Evolutionary conservation across 2,113 vertebrate genomes (phyloP).

Genomic region (Otus sunia): DNA sequence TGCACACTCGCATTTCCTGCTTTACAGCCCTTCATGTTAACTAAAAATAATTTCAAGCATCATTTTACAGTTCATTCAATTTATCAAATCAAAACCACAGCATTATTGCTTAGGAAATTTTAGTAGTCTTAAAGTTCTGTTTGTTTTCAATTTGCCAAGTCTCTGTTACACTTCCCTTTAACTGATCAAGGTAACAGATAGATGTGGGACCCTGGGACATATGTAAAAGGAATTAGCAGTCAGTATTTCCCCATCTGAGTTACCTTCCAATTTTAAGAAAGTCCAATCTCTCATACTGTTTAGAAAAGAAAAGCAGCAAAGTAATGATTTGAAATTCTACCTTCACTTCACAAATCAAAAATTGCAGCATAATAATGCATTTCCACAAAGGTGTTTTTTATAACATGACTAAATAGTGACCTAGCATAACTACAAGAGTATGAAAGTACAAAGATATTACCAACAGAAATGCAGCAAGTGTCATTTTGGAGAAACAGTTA

Average conservation of each 20-base stretch:
- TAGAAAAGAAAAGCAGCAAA: neutral
- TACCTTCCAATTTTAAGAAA: neutral
- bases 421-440: neutral
- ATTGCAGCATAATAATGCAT: neutral
- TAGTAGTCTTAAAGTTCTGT: neutral
- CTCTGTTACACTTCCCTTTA: neutral
- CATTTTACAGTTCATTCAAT: slow-evolving; percentile 11
- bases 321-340: neutral
- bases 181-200: neutral
- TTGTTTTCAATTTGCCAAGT: slow-evolving; percentile 10
- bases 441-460: neutral
- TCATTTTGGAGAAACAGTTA: neutral
- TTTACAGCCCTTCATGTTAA: neutral
- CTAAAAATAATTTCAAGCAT: neutral
- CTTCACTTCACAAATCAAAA: neutral
- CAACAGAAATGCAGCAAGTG: neutral
- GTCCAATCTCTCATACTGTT: neutral
- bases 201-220: neutral
- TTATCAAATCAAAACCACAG: slow-evolving; percentile 1
- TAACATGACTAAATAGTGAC: neutral
- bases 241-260: neutral
- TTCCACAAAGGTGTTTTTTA: neutral
- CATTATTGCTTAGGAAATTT: neutral
- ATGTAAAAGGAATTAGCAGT: neutral
- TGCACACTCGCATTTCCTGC: neutral